These are phyloP conservation scores for Agrochola lychnidis DNA, from an alignment of 2,888 invertebrate genomes.

Conservation along the genomic window DNA sequence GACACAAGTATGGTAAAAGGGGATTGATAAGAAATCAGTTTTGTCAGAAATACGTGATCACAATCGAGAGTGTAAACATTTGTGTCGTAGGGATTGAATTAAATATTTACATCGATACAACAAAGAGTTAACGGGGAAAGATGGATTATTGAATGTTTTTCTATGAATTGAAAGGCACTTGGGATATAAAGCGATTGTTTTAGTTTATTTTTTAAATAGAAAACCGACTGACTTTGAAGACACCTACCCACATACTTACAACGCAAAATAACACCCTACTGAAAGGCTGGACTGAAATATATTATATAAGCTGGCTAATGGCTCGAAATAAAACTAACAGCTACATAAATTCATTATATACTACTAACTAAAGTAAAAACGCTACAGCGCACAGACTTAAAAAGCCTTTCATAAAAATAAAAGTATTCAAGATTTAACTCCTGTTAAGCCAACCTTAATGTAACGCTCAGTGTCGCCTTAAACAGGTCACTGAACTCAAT, in stretches of 20 bases:
- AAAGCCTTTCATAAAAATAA: constrained; percentile 46
- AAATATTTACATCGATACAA: constrained; percentile 29
- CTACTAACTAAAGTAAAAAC: constrained; percentile 26
- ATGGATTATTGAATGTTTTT: constrained; percentile 19
- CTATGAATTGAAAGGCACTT: not conserved
- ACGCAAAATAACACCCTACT: not conserved
- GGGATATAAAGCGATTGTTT: not conserved
- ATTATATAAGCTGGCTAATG: not conserved
- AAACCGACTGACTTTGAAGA: not conserved
- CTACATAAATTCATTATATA: not conserved
- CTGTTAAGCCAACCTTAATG: constrained; percentile 56
- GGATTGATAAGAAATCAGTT: constrained; percentile 59
- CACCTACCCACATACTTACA: not conserved
- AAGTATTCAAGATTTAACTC: constrained; percentile 52
- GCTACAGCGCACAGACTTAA: constrained; percentile 19
- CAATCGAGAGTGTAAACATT: constrained; percentile 29
- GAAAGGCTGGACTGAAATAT: not conserved
- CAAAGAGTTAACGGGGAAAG: not conserved
- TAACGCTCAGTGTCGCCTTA: constrained; percentile 57
- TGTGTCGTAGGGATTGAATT: constrained; percentile 31
- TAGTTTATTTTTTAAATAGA: not conserved
- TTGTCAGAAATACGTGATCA: constrained; percentile 54
- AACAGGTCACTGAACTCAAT: constrained; percentile 59
- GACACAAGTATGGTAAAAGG: constrained; percentile 53
- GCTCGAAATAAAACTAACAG: constrained; percentile 4